Percentiles rank a stretch among this genome's conserved stretches.
Conservation (phyloP, 2,113 vertebrate genomes). For the Cynopterus brachyotis region DNA sequence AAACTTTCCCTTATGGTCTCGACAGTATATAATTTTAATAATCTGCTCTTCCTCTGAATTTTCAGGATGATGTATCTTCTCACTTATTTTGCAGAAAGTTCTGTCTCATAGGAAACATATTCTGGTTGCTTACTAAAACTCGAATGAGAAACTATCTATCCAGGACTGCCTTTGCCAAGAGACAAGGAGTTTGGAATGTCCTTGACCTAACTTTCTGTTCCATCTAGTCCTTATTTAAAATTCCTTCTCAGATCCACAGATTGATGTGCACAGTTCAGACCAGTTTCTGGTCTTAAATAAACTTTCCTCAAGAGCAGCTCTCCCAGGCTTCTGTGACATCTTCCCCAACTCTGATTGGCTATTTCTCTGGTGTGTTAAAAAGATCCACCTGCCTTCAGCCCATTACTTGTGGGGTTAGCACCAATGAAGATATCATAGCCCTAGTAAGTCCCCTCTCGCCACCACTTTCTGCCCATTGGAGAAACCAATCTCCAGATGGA, state of each 20-base stretch:
- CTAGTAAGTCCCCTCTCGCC: neutral
- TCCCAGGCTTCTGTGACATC: neutral
- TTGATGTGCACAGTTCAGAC: neutral
- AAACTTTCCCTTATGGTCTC: neutral
- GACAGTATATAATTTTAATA: neutral
- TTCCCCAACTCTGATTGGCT: neutral
- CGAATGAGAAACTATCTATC: neutral
- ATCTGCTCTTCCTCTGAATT: neutral
- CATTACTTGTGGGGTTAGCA: neutral
- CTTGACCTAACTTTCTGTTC: neutral
- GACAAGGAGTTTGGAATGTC: neutral
- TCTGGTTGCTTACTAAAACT: neutral
- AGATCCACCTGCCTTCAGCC: neutral
- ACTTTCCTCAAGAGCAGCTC: neutral
- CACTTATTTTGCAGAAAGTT: conserved; percentile 1
- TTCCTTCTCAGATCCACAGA: neutral
- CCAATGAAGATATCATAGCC: neutral
- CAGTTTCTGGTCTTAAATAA: neutral
- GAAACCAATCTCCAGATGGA: neutral
- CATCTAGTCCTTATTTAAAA: neutral
- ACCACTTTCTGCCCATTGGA: neutral
- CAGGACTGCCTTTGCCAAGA: neutral
- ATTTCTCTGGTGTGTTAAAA: neutral
- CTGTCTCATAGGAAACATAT: neutral
- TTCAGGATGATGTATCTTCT: neutral